Conservation (phyloP, 2,888 invertebrate species). For the Pogonocherus hispidulus region DNA sequence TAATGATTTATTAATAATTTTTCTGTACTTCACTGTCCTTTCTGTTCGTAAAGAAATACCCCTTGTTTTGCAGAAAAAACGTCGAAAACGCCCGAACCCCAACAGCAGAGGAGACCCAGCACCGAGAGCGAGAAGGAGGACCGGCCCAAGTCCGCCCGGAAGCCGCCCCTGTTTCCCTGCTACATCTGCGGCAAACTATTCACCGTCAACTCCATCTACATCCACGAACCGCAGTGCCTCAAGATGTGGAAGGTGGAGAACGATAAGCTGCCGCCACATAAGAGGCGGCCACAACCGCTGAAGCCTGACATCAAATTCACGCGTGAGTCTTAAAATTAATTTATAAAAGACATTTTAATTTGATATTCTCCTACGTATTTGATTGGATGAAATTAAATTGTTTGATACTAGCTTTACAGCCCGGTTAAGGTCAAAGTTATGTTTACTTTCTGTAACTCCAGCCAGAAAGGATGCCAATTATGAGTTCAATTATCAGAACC, state of each 20-base stretch:
- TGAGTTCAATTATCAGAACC: too few species aligned
- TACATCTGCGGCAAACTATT: slow-evolving; percentile 78
- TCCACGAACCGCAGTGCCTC: slow-evolving; percentile 79
- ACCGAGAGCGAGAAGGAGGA: slow-evolving; percentile 42
- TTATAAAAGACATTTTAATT: too few species aligned
- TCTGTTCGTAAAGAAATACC: too few species aligned
- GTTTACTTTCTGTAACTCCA: too few species aligned
- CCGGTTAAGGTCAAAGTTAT: too few species aligned
- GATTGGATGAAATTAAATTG: too few species aligned
- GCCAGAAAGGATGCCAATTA: too few species aligned
- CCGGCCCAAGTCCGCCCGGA: slow-evolving; percentile 50
- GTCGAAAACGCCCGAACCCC: slow-evolving; percentile 22
- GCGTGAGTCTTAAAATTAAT: slow-evolving; percentile 62
- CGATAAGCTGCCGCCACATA: slow-evolving; percentile 71
- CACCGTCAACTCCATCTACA: slow-evolving; percentile 73
- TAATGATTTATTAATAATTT: too few species aligned
- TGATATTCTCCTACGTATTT: too few species aligned
- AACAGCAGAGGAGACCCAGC: not conserved
- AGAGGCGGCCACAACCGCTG: slow-evolving; percentile 72
- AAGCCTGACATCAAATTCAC: slow-evolving; percentile 72
- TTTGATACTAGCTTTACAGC: too few species aligned
- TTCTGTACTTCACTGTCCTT: too few species aligned
- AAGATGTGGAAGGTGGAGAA: slow-evolving; percentile 77
- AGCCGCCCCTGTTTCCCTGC: slow-evolving; percentile 69
- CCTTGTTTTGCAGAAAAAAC: slow-evolving; percentile 27